Evolutionary conservation across 2,888 invertebrate genomes (phyloP), one percentile per base, ranked within the genome.

Genomic region (Pyrrhosoma nymphula): DNA sequence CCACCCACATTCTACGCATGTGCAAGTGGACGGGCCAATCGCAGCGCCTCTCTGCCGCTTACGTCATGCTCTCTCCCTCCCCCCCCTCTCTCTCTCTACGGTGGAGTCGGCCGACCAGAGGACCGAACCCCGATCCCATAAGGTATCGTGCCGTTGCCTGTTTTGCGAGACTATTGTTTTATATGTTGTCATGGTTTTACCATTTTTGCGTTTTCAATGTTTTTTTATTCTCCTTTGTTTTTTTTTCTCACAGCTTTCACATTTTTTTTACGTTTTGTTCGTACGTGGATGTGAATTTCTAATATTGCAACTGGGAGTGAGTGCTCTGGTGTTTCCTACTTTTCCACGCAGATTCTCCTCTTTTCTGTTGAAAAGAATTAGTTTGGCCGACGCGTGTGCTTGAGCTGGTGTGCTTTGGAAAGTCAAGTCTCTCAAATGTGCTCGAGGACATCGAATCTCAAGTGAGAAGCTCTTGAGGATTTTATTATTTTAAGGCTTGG

Each of bases 81-180:
- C n/a, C n/a, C n/a, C 12, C n/a, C 69, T 69, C 69, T 69, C 69
- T 82, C 75, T 82, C 75, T 82, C 35, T 82, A n/a, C 18, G 16
- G 30, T 8, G 16, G 82, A 18, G n/a, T 12, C 47, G 47, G 26
- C n/a, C 69, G 93, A 47, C 69, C 47, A 26, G 63, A 69, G 69
- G 93, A 69, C 63, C 93, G 18, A 47, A 69, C 69, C 93, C 93
- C 93, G 69, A 69, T 69, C 69, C 93, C 69, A 63, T 47, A 93
- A 93, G 93, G 93, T 93, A 93, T 93, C 93, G 93, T 93, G 93
- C 91, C 91, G 91, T 91, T 91, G 91, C 93, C 93, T 93, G 93
- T 93, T 93, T 63, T 93, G 93, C 93, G 93, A 93, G 93, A 93
- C 93, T 93, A 47, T 82, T 82, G 69, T 93, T 93, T 93, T 93